Base-by-base conservation (phyloP, 2,113 vertebrate species). In the Mugil cephalus region DNA sequence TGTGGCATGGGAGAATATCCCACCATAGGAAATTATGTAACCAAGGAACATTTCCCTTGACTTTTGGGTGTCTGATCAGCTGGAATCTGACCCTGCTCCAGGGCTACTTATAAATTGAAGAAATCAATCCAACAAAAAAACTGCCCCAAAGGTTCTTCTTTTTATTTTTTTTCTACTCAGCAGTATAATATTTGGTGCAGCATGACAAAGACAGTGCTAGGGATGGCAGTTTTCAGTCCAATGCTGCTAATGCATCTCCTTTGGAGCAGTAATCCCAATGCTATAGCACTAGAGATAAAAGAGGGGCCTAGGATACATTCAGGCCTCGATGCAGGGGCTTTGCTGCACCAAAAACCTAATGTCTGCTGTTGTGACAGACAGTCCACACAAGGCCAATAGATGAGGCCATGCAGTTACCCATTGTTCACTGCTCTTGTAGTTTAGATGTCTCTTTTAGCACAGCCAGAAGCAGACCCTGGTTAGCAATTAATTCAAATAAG, bases 161-260 rank as follows among this genome's bases (percentile, higher is more conserved):
- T 43, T 24, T 46, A 5, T 39, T 12, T 0, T 9, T 7, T 3
- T 21, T 14, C 40, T 14, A 17, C 21, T 14, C 30, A 52, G 64
- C 10, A 51, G 40, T 69, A 34, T 78, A 58, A 86, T 76, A 74
- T 81, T 80, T 74, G 47, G 52, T 10, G 59, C 56, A 39, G 66
- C 15, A 10, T 68, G 58, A 93, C 89, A 93, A 89, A 90, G 74
- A 84, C 76, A 63, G 64, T 90, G 91, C 89, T 88, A 76, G 67
- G 30, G 76, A 39, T 66, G 62, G 91, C 89, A 80, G 60, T 86
- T 93, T 93, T 85, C 38, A 48, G 63, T 36, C 56, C 60, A 48
- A 63, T 43, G 79, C 73, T 84, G 68, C 73, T 47, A 43, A 63
- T 54, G 43, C 50, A 19, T 75, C 51, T 80, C 79, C 75, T 86